A percentile compares a stretch with the other conserved stretches of the same genome.
These are phyloP conservation scores for Catharus bicknelli DNA, from an alignment of 2,113 vertebrate species.

Conservation along the genomic window DNA sequence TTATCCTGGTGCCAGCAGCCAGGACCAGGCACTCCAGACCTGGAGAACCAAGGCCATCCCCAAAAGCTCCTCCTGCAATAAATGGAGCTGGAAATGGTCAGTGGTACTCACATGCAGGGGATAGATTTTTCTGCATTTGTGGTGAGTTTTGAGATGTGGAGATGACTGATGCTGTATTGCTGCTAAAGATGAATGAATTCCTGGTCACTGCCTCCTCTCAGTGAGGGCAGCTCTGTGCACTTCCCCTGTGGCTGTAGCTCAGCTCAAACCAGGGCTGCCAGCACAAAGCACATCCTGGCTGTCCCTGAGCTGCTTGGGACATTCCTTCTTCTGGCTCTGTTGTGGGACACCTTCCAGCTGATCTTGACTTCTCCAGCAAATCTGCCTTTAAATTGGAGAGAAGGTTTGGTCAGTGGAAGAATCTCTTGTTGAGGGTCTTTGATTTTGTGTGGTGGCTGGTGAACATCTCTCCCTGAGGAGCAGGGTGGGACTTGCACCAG, in stretches of 20 bases:
- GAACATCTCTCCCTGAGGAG: background rate
- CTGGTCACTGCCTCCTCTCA: background rate
- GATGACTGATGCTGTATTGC: background rate
- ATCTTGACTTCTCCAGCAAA: background rate
- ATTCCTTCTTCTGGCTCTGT: background rate
- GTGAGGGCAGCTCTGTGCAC: background rate
- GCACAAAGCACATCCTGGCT: rapidly evolving
- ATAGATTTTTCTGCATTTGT: background rate
- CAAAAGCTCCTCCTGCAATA: background rate
- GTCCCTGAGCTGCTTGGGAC: background rate
- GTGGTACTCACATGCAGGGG: background rate
- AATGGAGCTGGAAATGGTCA: background rate
- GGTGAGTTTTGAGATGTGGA: background rate
- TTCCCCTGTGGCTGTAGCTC: background rate
- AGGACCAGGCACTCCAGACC: background rate
- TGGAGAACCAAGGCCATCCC: background rate
- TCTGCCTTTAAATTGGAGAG: background rate
- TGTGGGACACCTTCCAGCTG: background rate
- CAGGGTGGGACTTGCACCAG: background rate
- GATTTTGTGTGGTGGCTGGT: background rate
- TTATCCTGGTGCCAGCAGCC: background rate
- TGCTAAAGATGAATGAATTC: background rate
- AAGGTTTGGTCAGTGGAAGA: background rate
- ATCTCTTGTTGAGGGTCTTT: background rate
- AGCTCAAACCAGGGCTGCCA: background rate